These are phyloP conservation scores for Eunapius fragilis DNA, from an alignment of 37 sponge, comb jelly and placozoan species.

Conservation along the genomic window DNA sequence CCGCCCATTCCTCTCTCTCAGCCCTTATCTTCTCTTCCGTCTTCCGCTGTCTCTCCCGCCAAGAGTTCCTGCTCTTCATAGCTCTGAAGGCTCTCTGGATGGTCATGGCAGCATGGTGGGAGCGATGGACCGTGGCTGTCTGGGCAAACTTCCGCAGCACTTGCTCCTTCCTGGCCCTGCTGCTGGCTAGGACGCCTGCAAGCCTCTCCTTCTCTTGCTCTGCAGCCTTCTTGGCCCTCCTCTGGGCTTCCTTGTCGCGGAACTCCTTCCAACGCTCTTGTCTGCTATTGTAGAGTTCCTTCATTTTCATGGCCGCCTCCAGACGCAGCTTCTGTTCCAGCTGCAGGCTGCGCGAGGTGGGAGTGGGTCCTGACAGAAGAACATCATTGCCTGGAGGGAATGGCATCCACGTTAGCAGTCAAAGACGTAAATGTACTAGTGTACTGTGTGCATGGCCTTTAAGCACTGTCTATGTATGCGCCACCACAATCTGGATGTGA, in stretches of 20 bases:
- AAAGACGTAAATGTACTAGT: not conserved
- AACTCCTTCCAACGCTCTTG: conserved; percentile 60
- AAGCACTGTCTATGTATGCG: conserved; percentile 15
- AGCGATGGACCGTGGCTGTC: conserved; percentile 38
- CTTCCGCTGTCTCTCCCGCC: not conserved
- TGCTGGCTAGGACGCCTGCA: conserved; percentile 49
- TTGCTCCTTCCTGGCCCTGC: conserved; percentile 52
- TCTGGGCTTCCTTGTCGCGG: conserved; percentile 53
- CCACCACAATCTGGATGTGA: not conserved
- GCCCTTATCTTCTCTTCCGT: not conserved
- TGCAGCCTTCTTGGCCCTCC: conserved; percentile 63
- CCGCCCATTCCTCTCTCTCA: conserved; percentile 30
- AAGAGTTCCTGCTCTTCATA: not conserved
- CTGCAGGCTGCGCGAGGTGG: not conserved
- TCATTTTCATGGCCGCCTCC: conserved; percentile 62
- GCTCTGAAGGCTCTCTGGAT: conserved; percentile 65
- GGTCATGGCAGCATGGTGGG: conserved; percentile 49
- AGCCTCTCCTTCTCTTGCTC: conserved; percentile 44
- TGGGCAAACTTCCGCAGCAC: conserved; percentile 24
- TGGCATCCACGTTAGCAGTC: not conserved
- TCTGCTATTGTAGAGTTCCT: conserved; percentile 35
- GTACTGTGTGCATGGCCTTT: not conserved
- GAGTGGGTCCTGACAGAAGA: not conserved
- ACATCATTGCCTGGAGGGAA: not conserved
- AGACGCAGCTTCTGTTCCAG: conserved; percentile 33